These are phyloP conservation scores for Percopsis transmontana DNA, from an alignment of 2,113 vertebrate species.

Conservation along the genomic window DNA sequence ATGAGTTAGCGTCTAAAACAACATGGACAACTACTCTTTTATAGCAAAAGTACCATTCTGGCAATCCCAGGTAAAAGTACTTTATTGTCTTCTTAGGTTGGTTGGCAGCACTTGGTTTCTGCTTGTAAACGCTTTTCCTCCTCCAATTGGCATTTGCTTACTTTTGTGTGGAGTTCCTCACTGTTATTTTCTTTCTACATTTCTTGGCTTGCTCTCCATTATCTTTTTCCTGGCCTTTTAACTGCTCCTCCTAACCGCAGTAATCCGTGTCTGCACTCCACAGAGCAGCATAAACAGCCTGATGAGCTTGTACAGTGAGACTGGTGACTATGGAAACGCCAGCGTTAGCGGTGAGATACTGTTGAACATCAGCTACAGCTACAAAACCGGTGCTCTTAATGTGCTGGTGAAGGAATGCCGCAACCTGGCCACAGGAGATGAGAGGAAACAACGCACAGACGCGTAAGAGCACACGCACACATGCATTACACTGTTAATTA, in stretches of 20 bases:
- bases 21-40: too few relatives aligned
- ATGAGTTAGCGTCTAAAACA: too few relatives aligned
- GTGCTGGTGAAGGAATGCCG: conserved; percentile 91
- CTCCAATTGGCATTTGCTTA: neutral
- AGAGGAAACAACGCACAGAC: conserved; percentile 91
- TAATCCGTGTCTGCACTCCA: conserved; percentile 9
- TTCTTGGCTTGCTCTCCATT: neutral
- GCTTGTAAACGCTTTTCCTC: too few relatives aligned
- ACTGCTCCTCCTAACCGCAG: neutral
- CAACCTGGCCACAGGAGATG: conserved; percentile 91
- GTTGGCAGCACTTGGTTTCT: too few relatives aligned
- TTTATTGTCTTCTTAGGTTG: too few relatives aligned
- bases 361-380: conserved; percentile 91
- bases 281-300: conserved; percentile 96
- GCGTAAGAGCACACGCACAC: conserved; percentile 80
- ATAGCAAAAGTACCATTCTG: too few relatives aligned
- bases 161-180: neutral
- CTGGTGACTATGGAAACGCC: conserved; percentile 93
- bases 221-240: neutral
- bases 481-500: neutral
- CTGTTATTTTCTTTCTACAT: neutral
- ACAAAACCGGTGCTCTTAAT: conserved; percentile 93
- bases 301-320: conserved; percentile 95
- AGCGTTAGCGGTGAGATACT: conserved; percentile 94
- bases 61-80: too few relatives aligned